Base-by-base conservation (phyloP, 2,797 vertebrate species). In the Hippopotamyrus pictus region DNA sequence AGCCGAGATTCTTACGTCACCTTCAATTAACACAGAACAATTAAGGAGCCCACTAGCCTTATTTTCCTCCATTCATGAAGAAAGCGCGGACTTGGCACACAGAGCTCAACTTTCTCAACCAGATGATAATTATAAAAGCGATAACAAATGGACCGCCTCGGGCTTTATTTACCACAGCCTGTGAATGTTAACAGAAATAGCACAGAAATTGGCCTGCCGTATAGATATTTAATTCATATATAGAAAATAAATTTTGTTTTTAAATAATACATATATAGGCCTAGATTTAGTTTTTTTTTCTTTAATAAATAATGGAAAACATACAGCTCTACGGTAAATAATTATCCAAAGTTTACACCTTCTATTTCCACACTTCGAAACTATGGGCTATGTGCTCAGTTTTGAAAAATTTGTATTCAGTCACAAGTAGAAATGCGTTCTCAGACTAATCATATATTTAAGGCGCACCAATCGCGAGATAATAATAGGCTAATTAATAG, bases 11-110 rank as follows among this genome's bases (percentile, higher is more conserved):
- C 97, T 97, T 91, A 96, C 97, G 97, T 98, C 97, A 97, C 93
- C 95, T 96, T 93, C 96, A 97, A 98, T 98, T 97, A 98, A 96
- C 95, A 94, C 89, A 95, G 96, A 98, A 98, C 97, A 98, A 98
- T 98, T 97, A 97, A 96, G 95, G 93, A 94, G 94, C 96, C 95
- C 96, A 96, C 95, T 95, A 95, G 95, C 96, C 96, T 92, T 94
- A 94, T 96, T 95, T 93, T 90, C 93, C 94, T 91, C 93, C 51
- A 94, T 95, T 95, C 94, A 95, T 62, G 89, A 25, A 89, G 92
- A 93, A 94, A 94, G 12, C 91, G 92, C 92, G 90, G 93, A 93
- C 89, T 91, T 92, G 93, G 92, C 93, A 92, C 94, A 96, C 94
- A 95, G 95, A 95, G 94, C 92, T 91, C 87, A 93, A 95, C 92